phyloP scores from a whole-genome alignment of 1,140 invertebrate species.

The Pachypeltis micranthus region DNA sequence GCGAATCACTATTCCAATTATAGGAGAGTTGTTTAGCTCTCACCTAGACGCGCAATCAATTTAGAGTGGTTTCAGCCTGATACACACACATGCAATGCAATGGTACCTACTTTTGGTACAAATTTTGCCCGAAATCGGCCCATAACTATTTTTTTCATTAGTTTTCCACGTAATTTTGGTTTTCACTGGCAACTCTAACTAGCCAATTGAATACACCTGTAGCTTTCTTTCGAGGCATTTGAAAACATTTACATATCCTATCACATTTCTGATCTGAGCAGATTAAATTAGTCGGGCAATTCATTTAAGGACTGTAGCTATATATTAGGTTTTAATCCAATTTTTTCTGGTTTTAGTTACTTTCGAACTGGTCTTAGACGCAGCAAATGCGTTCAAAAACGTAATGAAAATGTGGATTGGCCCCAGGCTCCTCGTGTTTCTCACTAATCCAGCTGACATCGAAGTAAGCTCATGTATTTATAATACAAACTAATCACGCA shows the following conservation, averaged over 20 bases:
- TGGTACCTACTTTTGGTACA: too few relatives aligned
- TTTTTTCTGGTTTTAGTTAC: conserved; percentile 9
- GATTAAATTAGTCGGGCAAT: background rate
- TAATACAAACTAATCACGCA: background rate
- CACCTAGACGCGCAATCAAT: too few relatives aligned
- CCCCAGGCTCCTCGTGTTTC: conserved; percentile 54
- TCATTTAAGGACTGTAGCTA: too few relatives aligned
- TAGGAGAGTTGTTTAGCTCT: too few relatives aligned
- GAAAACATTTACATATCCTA: background rate
- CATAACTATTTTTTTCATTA: too few relatives aligned
- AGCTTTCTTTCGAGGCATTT: background rate
- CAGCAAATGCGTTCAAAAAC: conserved; percentile 27
- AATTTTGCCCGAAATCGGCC: too few relatives aligned
- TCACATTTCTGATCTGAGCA: background rate
- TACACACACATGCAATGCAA: too few relatives aligned
- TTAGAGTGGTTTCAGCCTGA: too few relatives aligned
- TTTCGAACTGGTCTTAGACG: background rate
- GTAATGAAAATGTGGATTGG: conserved; percentile 60
- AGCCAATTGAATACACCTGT: background rate
- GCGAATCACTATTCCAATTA: too few relatives aligned
- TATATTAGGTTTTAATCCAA: too few relatives aligned
- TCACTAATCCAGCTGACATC: conserved; percentile 58
- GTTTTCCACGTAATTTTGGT: too few relatives aligned
- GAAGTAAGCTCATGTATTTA: conserved; percentile 43
- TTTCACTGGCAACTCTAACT: background rate